Conservation (phyloP, 2,888 invertebrate genomes). For the Drosophila colorata region DNA sequence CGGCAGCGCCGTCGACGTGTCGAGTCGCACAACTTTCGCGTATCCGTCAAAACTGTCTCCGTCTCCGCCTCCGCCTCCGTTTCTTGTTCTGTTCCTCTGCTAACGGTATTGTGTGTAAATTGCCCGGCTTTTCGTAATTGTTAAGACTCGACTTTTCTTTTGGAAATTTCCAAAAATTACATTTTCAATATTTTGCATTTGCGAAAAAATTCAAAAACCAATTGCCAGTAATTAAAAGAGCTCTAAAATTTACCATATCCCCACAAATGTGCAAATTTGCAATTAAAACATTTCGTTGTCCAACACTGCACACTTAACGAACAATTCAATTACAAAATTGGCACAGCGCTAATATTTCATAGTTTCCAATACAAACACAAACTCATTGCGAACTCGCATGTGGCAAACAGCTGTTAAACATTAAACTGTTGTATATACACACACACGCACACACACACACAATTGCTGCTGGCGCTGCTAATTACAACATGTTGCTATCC, state of each 20-base stretch:
- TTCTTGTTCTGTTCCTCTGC: not conserved
- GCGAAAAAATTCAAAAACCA: too few species aligned
- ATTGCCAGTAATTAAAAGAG: not conserved
- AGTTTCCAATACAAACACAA: not conserved
- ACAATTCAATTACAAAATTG: constrained; percentile 2
- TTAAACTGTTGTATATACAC: constrained; percentile 8
- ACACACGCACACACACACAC: not conserved
- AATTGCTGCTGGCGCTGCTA: constrained; percentile 3
- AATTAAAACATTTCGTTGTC: not conserved
- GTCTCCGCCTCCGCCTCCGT: constrained; percentile 8
- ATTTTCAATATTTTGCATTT: too few species aligned
- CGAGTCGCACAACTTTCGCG: constrained; percentile 66
- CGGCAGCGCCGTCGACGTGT: constrained; percentile 76
- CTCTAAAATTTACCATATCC: not conserved
- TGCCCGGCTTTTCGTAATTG: constrained; percentile 31
- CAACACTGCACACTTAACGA: constrained; percentile 1
- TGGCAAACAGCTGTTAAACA: constrained; percentile 51
- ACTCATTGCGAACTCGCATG: constrained; percentile 4
- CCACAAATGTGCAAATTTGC: not conserved
- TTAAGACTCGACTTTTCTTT: constrained; percentile 9
- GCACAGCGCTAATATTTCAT: not conserved
- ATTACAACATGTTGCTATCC: constrained; percentile 50
- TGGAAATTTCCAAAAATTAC: not conserved
- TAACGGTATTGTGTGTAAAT: constrained; percentile 21
- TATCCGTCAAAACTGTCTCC: constrained; percentile 40